Evolutionary conservation across 2,797 vertebrate species (phyloP).

Genomic region (Paratrypauchen microcephalus): DNA sequence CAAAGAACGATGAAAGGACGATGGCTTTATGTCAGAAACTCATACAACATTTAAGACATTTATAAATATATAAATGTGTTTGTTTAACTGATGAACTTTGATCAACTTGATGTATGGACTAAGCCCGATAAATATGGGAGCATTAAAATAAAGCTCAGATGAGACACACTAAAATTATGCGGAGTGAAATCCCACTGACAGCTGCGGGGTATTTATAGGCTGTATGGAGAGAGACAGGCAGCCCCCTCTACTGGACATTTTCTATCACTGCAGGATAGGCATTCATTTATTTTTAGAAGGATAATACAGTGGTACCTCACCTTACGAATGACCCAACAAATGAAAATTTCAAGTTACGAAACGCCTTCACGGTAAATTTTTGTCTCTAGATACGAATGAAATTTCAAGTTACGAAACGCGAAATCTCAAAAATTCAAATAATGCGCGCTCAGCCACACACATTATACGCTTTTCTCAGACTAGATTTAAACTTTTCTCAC

Average conservation of each 20-base stretch:
- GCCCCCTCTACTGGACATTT: slow-evolving; percentile 24
- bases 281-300: not conserved
- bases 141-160: not conserved
- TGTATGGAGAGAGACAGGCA: not conserved
- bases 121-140: not conserved
- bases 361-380: no score
- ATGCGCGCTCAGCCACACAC: no score
- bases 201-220: slow-evolving; percentile 4
- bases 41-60: not conserved
- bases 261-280: slow-evolving; percentile 3
- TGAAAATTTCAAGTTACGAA: no score
- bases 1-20: not conserved
- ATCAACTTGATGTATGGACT: not conserved
- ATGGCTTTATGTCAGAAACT: not conserved
- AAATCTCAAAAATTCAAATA: no score
- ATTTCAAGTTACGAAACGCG: no score
- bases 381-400: no score
- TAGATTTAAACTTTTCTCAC: no score
- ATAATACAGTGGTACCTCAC: no score
- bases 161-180: slow-evolving; percentile 2
- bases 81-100: not conserved
- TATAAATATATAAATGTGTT: no score
- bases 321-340: no score
- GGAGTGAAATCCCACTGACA: not conserved
- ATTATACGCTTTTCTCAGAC: no score